Evolutionary conservation across 1,140 invertebrate species (phyloP).

Genomic region (Archivesica marissinica): DNA sequence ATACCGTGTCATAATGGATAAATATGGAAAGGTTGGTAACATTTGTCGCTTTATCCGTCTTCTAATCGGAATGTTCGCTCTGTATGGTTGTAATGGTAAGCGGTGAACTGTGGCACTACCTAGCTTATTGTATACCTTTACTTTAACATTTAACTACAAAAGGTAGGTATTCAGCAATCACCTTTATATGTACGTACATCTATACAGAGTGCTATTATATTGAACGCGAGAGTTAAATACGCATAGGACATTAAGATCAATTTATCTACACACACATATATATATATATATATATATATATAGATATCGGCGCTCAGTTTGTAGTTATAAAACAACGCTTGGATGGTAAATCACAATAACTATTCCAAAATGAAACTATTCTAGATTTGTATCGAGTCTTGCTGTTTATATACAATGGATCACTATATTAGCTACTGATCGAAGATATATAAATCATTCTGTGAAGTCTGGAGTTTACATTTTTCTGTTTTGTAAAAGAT

Average conservation of each 20-base stretch:
- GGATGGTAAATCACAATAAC: too few relatives aligned
- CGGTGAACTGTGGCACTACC: slow-evolving; percentile 14
- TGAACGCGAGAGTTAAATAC: slow-evolving; percentile 27
- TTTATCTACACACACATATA: slow-evolving; percentile 35
- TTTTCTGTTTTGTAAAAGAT: neutral
- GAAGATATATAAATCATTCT: neutral
- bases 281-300: too few relatives aligned
- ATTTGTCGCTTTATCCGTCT: slow-evolving; percentile 10
- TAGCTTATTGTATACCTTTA: slow-evolving; percentile 4
- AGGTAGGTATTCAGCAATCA: slow-evolving; percentile 10
- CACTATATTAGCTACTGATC: neutral
- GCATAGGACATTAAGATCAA: slow-evolving; percentile 17
- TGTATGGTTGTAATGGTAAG: slow-evolving; percentile 2
- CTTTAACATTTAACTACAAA: neutral
- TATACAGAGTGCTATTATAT: too few relatives aligned
- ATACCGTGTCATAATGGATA: slow-evolving; percentile 8
- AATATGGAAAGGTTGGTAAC: slow-evolving; percentile 1
- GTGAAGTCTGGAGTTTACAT: slow-evolving; percentile 14
- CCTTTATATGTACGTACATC: slow-evolving; percentile 1
- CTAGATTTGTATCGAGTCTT: too few relatives aligned
- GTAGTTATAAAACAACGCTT: too few relatives aligned
- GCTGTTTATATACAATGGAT: neutral
- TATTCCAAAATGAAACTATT: too few relatives aligned
- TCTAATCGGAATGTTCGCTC: slow-evolving; percentile 15
- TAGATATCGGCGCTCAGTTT: too few relatives aligned